Conservation (phyloP, 2,113 vertebrate species). For the Bos javanicus region DNA sequence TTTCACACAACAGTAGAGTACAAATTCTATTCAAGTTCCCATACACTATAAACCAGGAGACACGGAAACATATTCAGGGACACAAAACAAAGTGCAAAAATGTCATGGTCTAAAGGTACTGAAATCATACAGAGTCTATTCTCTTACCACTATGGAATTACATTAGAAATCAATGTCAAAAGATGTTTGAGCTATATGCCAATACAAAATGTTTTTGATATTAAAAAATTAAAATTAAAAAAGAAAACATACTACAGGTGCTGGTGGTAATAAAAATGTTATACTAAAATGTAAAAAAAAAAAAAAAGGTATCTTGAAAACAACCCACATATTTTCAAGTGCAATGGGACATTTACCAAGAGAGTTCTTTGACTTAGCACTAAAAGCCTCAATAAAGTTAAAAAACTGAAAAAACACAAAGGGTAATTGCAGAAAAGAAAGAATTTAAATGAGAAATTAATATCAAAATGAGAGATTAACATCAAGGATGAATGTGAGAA, state of each 20-base stretch:
- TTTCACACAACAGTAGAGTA: neutral
- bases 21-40: neutral
- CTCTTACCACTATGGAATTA: neutral
- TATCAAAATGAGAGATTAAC: neutral
- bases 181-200: neutral
- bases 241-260: neutral
- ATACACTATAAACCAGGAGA: neutral
- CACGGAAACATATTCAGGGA: neutral
- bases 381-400: neutral
- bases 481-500: neutral
- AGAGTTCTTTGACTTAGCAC: neutral
- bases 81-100: neutral
- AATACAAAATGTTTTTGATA: neutral
- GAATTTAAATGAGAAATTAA: neutral
- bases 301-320: neutral
- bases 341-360: neutral
- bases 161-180: neutral
- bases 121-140: neutral
- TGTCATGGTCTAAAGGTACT: neutral
- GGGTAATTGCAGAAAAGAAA: neutral
- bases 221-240: neutral
- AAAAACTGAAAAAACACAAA: neutral
- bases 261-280: neutral
- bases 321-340: neutral
- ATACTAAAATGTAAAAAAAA: neutral